A percentile compares a stretch with the other conserved stretches of the same genome.
These are phyloP conservation scores for Cryptoblepharus egeriae DNA, from an alignment of 2,797 vertebrate genomes.

Conservation along the genomic window DNA sequence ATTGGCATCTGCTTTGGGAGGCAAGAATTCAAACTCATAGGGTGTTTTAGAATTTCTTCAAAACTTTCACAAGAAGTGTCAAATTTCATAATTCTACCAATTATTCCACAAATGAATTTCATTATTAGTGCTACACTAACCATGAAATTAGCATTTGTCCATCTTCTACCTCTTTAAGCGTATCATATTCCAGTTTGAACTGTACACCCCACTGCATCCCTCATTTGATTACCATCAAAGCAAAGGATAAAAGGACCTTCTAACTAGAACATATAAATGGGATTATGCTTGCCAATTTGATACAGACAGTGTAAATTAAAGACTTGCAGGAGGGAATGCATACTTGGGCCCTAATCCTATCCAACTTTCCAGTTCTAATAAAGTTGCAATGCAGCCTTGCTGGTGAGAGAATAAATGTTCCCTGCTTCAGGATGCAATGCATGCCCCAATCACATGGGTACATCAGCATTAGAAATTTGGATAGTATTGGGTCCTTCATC, in stretches of 20 bases:
- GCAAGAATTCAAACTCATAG: no score
- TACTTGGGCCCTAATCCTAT: not conserved
- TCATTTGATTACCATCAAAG: conserved; percentile 36
- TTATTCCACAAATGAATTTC: conserved; percentile 22
- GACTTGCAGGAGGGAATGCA: not conserved
- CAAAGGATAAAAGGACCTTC: conserved; percentile 31
- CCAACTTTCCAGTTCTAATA: no score
- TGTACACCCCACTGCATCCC: conserved; percentile 17
- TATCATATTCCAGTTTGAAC: conserved; percentile 33
- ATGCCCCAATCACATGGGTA: no score
- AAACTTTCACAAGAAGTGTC: no score
- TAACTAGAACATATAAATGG: conserved; percentile 35
- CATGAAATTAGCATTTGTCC: conserved; percentile 34
- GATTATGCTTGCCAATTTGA: conserved; percentile 35
- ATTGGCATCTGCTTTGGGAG: no score
- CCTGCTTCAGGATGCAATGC: no score
- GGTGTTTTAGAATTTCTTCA: not conserved
- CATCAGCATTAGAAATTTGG: no score
- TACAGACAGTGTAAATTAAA: not conserved
- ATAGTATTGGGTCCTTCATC: no score
- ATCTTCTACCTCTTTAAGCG: conserved; percentile 29
- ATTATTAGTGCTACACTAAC: conserved; percentile 29
- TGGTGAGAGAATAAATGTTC: no score
- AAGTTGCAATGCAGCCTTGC: no score
- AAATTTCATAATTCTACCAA: conserved; percentile 26